Percentiles rank a stretch among this genome's conserved stretches.
Conservation (phyloP, 2,888 invertebrate species). For the Hartigia nigra region DNA sequence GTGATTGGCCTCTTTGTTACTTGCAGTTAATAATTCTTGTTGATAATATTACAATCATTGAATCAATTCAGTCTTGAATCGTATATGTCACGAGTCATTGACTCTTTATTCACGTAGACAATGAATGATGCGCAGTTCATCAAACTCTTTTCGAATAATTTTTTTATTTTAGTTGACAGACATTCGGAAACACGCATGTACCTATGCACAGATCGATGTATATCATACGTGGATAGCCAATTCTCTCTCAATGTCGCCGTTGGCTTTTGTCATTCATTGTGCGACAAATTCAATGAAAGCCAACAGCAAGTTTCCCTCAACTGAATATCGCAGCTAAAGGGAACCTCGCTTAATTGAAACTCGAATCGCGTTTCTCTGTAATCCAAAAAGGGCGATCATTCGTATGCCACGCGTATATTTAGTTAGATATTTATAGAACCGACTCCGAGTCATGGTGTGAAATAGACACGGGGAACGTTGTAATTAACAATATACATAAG, state of each 20-base stretch:
- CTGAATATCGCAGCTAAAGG: neutral
- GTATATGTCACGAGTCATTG: neutral
- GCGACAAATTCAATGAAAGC: neutral
- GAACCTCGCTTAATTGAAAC: neutral
- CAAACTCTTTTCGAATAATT: neutral
- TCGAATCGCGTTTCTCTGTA: neutral
- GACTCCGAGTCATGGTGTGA: neutral
- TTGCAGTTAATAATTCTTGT: neutral
- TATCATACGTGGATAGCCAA: constrained; percentile 1
- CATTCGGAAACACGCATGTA: neutral
- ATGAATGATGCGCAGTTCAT: neutral
- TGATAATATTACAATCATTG: neutral
- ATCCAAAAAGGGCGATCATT: neutral
- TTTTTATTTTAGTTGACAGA: neutral
- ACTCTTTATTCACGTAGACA: neutral
- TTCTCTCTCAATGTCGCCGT: neutral
- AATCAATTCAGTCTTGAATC: neutral
- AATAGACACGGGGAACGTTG: neutral
- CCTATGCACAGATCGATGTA: neutral
- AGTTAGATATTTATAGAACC: neutral
- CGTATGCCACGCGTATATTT: neutral
- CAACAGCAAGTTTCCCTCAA: neutral
- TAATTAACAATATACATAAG: neutral
- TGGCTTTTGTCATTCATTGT: constrained; percentile 4
- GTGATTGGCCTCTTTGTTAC: neutral